Evolutionary conservation across 2,113 vertebrate species (phyloP).

Genomic region (Pogona vitticeps): DNA sequence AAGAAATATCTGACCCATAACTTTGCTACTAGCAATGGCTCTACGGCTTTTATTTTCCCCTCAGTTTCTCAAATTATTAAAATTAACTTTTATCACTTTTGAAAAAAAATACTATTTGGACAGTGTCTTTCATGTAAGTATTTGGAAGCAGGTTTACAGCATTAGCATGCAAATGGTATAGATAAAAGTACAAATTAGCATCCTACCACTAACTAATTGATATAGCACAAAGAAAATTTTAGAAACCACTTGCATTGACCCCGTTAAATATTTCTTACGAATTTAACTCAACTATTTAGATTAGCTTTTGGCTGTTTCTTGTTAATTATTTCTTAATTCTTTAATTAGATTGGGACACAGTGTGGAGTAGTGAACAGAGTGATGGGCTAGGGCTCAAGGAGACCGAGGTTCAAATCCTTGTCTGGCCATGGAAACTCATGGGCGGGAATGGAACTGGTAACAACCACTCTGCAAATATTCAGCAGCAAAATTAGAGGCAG

Average conservation of each 20-base stretch:
- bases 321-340: background rate
- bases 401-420: no score
- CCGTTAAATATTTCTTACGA: background rate
- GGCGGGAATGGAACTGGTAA: no score
- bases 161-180: background rate
- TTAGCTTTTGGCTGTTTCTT: background rate
- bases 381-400: no score
- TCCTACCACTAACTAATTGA: background rate
- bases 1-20: no score
- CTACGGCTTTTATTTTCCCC: background rate
- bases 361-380: no score
- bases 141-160: background rate
- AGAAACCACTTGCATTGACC: background rate
- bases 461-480: no score
- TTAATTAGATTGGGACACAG: background rate
- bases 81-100: no score
- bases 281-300: background rate
- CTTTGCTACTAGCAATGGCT: no score
- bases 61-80: no score
- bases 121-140: background rate
- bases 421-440: no score
- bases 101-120: no score
- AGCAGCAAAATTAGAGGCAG: no score
- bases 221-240: background rate
- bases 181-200: background rate